A percentile compares a stretch with the other conserved stretches of the same genome.
Conservation (phyloP, 2,797 vertebrate species). For the Acanthiza pusilla region DNA sequence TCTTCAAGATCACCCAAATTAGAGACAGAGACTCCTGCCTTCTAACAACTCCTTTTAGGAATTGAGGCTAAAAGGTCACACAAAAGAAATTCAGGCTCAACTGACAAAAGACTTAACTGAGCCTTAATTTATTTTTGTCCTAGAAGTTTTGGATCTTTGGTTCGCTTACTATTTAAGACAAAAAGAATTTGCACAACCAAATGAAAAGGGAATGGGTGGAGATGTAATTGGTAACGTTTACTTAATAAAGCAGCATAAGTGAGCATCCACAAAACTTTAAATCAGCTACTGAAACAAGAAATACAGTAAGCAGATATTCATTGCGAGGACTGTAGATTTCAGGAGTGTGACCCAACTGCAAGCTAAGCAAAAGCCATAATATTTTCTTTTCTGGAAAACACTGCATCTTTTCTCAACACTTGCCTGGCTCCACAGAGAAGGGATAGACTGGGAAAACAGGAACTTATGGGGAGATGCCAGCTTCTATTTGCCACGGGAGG, state of each 20-base stretch:
- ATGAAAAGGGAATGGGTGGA: neutral
- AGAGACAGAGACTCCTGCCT: neutral
- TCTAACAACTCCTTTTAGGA: neutral
- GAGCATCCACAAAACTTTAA: neutral
- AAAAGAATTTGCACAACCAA: neutral
- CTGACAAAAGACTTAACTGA: neutral
- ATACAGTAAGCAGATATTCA: neutral
- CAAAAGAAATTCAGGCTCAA: neutral
- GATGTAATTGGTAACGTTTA: neutral
- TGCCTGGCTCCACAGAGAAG: conserved; percentile 41
- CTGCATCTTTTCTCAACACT: conserved; percentile 44
- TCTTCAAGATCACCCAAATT: neutral
- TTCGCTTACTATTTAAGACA: neutral
- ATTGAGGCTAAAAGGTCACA: neutral
- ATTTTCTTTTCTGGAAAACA: conserved; percentile 54
- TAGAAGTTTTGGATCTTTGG: neutral
- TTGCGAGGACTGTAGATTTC: neutral
- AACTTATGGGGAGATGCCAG: conserved; percentile 45
- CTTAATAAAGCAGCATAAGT: neutral
- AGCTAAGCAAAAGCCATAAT: conserved; percentile 45
- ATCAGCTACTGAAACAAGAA: neutral
- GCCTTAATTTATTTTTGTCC: neutral
- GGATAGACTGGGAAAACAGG: conserved; percentile 42
- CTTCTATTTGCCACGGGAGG: conserved; percentile 64
- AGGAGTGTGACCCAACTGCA: neutral